phyloP scores from a whole-genome alignment of 2,888 invertebrate genomes.

The Apamea anceps region DNA sequence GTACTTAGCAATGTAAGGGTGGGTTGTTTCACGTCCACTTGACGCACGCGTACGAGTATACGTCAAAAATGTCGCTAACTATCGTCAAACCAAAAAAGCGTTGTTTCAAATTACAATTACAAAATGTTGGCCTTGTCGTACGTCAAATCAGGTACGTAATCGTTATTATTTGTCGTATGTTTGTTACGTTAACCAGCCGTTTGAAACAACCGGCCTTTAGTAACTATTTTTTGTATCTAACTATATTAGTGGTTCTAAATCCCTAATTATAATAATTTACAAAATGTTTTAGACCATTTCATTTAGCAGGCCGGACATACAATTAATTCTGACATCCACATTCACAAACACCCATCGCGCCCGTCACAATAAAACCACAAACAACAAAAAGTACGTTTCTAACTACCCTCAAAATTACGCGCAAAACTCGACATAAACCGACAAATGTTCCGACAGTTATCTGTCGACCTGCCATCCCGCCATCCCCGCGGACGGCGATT shows the following conservation, averaged over 20 bases:
- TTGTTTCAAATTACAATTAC: too few relatives aligned
- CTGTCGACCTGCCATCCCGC: conserved; percentile 13
- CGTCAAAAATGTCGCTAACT: too few relatives aligned
- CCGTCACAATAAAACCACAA: conserved; percentile 46
- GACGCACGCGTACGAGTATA: too few relatives aligned
- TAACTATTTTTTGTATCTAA: not conserved
- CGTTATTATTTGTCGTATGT: too few relatives aligned
- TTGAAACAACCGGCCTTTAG: too few relatives aligned
- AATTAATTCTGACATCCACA: conserved; percentile 34
- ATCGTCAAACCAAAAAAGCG: too few relatives aligned
- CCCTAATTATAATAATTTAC: not conserved
- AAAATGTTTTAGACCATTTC: conserved; percentile 10
- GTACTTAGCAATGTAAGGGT: not conserved
- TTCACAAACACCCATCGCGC: conserved; percentile 37
- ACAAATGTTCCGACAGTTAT: conserved; percentile 58
- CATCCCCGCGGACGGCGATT: conserved; percentile 51
- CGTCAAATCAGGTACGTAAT: too few relatives aligned
- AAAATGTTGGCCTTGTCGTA: too few relatives aligned
- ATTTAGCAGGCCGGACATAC: conserved; percentile 17
- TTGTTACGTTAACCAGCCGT: too few relatives aligned
- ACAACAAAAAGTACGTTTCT: conserved; percentile 53
- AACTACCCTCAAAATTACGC: conserved; percentile 44
- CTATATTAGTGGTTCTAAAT: not conserved
- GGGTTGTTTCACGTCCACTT: too few relatives aligned
- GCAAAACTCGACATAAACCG: conserved; percentile 53